Evolutionary conservation across 2,888 invertebrate species (phyloP).

Genomic region (Ctena decussata): DNA sequence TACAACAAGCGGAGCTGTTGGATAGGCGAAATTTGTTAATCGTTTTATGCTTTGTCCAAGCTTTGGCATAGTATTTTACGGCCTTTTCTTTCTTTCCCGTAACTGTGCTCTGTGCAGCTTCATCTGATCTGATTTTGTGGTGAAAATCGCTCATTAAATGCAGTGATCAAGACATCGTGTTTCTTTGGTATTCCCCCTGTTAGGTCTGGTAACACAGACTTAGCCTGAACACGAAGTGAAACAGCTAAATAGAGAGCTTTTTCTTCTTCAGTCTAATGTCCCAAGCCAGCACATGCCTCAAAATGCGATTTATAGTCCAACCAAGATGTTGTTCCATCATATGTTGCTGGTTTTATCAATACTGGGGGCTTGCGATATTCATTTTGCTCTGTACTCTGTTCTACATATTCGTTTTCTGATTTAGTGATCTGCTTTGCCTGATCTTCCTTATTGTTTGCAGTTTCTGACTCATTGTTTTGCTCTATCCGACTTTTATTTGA

Average conservation of each 20-base stretch:
- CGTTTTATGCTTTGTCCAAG: not conserved
- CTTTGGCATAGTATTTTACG: not conserved
- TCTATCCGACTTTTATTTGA: too few species aligned
- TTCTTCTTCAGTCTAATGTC: not conserved
- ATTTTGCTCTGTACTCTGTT: not conserved
- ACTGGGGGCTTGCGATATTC: not conserved
- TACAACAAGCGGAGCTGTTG: not conserved
- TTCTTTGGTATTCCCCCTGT: not conserved
- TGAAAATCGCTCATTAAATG: not conserved
- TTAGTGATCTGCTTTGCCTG: too few species aligned
- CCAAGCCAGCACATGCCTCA: not conserved
- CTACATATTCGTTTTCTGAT: too few species aligned
- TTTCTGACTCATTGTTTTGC: too few species aligned
- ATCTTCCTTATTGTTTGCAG: too few species aligned
- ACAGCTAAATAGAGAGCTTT: not conserved
- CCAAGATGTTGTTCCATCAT: not conserved
- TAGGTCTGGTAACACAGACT: not conserved
- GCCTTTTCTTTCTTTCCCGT: not conserved
- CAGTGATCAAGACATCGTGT: not conserved
- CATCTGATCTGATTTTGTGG: slow-evolving; percentile 2
- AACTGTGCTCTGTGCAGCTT: not conserved
- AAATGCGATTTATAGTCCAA: not conserved
- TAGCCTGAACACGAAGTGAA: not conserved
- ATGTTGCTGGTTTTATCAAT: not conserved
- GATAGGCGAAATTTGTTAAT: not conserved